These are phyloP conservation scores for Tenebrio molitor DNA, from an alignment of 1,140 invertebrate species.

Conservation along the genomic window DNA sequence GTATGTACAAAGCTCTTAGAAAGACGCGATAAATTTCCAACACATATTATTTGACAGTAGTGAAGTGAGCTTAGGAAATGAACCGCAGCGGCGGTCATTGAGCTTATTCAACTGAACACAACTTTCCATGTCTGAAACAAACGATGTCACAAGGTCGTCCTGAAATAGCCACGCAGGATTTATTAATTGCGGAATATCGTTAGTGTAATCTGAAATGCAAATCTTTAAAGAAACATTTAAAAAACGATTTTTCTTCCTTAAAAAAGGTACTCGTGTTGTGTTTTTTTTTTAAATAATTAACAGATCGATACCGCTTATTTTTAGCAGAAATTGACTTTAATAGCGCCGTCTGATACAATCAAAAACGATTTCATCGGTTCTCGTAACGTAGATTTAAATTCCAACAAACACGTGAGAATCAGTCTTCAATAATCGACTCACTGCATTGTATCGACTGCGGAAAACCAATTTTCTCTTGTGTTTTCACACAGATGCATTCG, in stretches of 20 bases:
- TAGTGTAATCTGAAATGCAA: conserved; percentile 22
- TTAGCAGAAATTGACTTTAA: conserved; percentile 30
- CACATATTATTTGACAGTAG: conserved; percentile 30
- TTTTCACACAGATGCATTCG: background rate
- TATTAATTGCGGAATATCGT: conserved; percentile 22
- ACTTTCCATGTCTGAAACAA: background rate
- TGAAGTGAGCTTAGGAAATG: conserved; percentile 25
- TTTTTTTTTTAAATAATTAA: conserved; percentile 18
- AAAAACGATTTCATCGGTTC: background rate
- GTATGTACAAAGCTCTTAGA: conserved; percentile 10
- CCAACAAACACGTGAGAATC: background rate
- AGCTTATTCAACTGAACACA: conserved; percentile 29
- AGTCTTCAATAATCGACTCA: conserved; percentile 10
- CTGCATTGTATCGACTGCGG: background rate
- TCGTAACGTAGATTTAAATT: conserved; percentile 2
- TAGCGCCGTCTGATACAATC: conserved; percentile 5
- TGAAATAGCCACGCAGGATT: conserved; percentile 20
- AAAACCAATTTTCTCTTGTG: background rate
- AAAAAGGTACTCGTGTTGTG: conserved; percentile 19
- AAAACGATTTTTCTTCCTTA: conserved; percentile 7
- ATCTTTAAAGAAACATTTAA: conserved; percentile 29
- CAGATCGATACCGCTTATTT: conserved; percentile 19
- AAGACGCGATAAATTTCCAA: conserved; percentile 14
- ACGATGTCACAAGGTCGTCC: conserved; percentile 28
- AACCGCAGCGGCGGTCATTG: conserved; percentile 19